Conservation (phyloP, 2,797 vertebrate species). For the Danio jaintianensis region DNA sequence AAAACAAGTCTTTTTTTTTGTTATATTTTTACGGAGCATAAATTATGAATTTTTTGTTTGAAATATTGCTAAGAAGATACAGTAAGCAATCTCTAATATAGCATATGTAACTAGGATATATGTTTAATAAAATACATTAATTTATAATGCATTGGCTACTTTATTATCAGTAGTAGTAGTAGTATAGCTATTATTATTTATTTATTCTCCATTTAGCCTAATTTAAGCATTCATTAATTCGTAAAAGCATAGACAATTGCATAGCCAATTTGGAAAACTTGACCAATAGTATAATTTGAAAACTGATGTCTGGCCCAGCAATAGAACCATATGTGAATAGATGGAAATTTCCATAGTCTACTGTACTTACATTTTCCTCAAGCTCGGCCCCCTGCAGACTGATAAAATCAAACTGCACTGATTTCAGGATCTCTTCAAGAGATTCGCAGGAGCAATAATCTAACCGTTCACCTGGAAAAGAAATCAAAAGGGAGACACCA, state of each 20-base stretch:
- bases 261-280: background rate
- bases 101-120: no score
- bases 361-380: conserved; percentile 83
- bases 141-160: no score
- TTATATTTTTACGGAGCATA: no score
- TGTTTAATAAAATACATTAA: no score
- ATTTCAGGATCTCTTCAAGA: conserved; percentile 83
- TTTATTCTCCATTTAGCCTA: no score
- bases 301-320: background rate
- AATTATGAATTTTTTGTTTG: no score
- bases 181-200: no score
- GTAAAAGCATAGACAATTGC: background rate
- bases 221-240: background rate
- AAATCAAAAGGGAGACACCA: conserved; percentile 77
- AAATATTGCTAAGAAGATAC: no score
- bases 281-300: background rate
- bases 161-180: no score
- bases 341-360: background rate
- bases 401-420: conserved; percentile 82
- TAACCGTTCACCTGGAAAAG: conserved; percentile 79
- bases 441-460: conserved; percentile 82
- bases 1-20: no score
- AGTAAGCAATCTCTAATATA: no score
- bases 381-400: conserved; percentile 80
- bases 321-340: background rate